Evolutionary conservation across 2,888 invertebrate species (phyloP), one percentile per base, ranked within the genome.

Genomic region (Callosobruchus maculatus): DNA sequence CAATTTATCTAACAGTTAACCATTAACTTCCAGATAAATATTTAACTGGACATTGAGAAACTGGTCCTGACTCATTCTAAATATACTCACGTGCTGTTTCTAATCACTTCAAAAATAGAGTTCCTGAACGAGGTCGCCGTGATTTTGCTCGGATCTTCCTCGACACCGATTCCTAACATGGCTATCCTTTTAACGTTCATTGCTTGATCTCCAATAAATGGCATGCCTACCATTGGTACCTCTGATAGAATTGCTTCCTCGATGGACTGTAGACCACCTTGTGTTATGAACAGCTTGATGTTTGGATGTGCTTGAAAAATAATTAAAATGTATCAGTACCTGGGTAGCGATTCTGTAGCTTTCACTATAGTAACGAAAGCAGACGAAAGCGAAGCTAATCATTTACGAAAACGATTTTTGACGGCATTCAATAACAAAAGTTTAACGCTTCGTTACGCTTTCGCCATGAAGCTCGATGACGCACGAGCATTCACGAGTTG

Each of bases 201-300:
- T 9, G 78, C 77, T 75, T 84, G 84, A 71, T 84, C 84, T 5
- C 80, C 82, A 67, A 82, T 81, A 73, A 83, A 83, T 0, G 84
- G 83, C 30, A 84, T 80, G 21, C 81, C 83, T 0, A 84, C 79
- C 72, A 84, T 77, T 0, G 84, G 84, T 22, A 83, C 82, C 67
- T 77, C 81, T 20, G 77, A 73, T 21, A 74, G 75, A 18, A 84
- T 81, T 2, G 84, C 81, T 75, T 84, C 84, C 77, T 83, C 83
- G n/a, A 80, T 78, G 18, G 83, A 83, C 70, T 84, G 84, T 13
- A 83, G 74, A 13, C 84, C 84, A 22, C 82, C 81, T 77, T 84
- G 84, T 0, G 81, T 80, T 22, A 84, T 73, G 72, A 84, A 84
- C 2, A 76, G 80, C 70, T 83, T 84, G 0, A 83, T 76, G 71